These are phyloP conservation scores for Melieria picta DNA, from an alignment of 2,888 invertebrate genomes.

Conservation along the genomic window DNA sequence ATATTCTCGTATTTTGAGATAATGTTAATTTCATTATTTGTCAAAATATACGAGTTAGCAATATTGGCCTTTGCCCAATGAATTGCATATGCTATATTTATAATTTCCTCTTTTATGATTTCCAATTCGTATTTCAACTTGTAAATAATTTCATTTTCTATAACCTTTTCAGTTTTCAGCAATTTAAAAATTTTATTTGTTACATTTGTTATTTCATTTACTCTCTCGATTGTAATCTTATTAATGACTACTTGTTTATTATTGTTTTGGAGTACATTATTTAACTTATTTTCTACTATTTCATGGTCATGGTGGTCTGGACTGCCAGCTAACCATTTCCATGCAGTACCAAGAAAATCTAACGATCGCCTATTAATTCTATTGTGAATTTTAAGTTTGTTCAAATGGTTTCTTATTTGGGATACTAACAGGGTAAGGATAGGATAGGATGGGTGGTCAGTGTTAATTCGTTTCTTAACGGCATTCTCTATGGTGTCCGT, in stretches of 20 bases:
- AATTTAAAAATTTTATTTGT: constrained; percentile 4
- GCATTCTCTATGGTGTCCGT: background rate
- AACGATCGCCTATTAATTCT: background rate
- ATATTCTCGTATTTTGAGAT: constrained; percentile 34
- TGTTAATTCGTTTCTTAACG: background rate
- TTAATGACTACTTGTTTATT: constrained; percentile 28
- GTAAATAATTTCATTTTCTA: background rate
- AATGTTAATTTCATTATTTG: constrained; percentile 35
- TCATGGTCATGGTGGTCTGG: constrained; percentile 7
- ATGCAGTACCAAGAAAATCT: background rate
- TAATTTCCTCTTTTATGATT: no score
- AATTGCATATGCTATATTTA: constrained; percentile 28
- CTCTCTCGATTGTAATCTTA: constrained; percentile 29
- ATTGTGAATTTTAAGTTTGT: background rate
- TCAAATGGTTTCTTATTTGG: background rate
- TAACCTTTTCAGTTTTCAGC: constrained; percentile 12
- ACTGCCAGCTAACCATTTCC: constrained; percentile 6
- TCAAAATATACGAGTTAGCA: constrained; percentile 35
- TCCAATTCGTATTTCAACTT: no score
- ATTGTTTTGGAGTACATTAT: background rate
- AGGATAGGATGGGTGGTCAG: constrained; percentile 10
- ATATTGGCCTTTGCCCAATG: constrained; percentile 37
- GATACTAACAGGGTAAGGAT: no score
- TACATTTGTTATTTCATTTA: constrained; percentile 19
- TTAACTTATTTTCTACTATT: constrained; percentile 3